Evolutionary conservation across 30 jellyfish, hydroid and myxozoan species (phyloP).

Genomic region (Sanderia malayensis): DNA sequence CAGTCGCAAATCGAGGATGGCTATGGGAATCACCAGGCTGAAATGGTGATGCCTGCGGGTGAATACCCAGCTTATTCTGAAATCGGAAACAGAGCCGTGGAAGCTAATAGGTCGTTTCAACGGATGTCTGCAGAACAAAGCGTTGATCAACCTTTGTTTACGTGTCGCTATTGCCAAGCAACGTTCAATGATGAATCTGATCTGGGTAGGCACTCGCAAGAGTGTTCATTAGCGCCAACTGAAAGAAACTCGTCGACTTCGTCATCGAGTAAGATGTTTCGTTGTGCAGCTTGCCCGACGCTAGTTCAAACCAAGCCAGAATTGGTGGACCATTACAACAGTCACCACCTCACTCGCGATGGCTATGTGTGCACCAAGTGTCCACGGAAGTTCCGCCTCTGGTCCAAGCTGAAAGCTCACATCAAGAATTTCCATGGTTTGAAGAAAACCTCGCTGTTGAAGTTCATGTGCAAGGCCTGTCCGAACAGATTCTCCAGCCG

Average conservation of each 20-base stretch:
- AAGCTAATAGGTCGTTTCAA: not conserved
- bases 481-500: conserved; percentile 57
- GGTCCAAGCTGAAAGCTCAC: conserved; percentile 82
- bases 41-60: not conserved
- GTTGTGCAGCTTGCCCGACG: conserved; percentile 75
- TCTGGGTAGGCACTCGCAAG: conserved; percentile 30
- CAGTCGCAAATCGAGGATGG: conserved; percentile 9
- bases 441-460: conserved; percentile 31
- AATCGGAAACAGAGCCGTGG: not conserved
- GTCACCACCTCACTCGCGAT: conserved; percentile 54
- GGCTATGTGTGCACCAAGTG: conserved; percentile 87
- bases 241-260: too few species aligned
- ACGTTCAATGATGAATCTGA: conserved; percentile 9
- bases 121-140: too few species aligned
- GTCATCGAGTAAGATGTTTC: conserved; percentile 18
- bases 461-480: conserved; percentile 60
- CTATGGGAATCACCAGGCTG: not conserved
- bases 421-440: conserved; percentile 63
- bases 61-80: too few species aligned
- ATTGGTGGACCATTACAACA: conserved; percentile 61
- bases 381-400: conserved; percentile 68
- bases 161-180: conserved; percentile 24
- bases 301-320: conserved; percentile 55
- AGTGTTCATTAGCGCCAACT: conserved; percentile 9
- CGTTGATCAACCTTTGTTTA: not conserved